Evolutionary conservation across 2,113 vertebrate genomes (phyloP).

Genomic region (Myrmecobius fasciatus): DNA sequence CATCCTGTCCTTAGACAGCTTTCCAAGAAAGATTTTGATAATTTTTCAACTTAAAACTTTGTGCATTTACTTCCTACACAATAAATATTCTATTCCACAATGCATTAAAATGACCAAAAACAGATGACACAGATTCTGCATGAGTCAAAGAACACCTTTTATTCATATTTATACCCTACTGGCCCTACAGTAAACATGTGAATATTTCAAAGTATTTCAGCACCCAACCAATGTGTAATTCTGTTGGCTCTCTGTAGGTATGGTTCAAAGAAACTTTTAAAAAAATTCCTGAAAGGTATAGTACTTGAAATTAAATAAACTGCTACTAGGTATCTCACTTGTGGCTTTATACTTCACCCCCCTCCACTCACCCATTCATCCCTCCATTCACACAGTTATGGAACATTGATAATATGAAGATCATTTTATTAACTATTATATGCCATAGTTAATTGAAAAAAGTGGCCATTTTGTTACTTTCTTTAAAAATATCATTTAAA

Average conservation of each 20-base stretch:
- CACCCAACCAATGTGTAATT: neutral
- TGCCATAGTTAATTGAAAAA: neutral
- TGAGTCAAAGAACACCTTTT: neutral
- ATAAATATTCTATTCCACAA: conserved; percentile 9
- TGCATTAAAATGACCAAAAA: neutral
- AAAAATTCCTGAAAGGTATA: neutral
- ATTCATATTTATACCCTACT: neutral
- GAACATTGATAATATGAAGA: neutral
- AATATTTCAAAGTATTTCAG: neutral
- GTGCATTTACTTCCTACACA: conserved; percentile 17
- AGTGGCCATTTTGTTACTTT: neutral
- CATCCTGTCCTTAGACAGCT: neutral
- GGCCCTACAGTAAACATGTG: neutral
- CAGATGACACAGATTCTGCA: conserved; percentile 8
- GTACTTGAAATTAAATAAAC: neutral
- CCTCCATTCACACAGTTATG: neutral
- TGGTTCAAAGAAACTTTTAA: neutral
- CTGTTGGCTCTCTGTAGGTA: neutral
- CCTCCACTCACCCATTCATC: neutral
- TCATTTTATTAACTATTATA: neutral
- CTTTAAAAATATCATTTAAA: neutral
- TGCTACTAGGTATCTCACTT: neutral
- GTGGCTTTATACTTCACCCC: neutral
- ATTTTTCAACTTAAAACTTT: neutral
- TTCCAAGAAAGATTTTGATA: conserved; percentile 23